Percentiles rank a stretch among this genome's conserved stretches.
Evolutionary conservation across 2,113 vertebrate species (phyloP).

Genomic region (Notiomystis cincta): DNA sequence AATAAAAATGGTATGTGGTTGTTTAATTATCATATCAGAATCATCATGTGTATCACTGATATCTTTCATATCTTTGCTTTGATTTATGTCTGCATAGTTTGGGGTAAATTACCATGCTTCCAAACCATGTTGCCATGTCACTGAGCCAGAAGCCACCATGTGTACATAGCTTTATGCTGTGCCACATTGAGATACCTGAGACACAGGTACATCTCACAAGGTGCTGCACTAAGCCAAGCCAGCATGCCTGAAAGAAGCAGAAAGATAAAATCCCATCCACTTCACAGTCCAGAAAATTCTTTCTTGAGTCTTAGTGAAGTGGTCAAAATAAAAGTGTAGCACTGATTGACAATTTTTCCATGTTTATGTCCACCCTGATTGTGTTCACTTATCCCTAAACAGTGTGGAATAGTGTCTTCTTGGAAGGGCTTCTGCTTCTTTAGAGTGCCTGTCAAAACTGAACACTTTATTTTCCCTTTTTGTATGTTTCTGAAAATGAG

Average conservation of each 20-base stretch:
- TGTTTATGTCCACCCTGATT: not conserved
- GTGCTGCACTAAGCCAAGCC: not conserved
- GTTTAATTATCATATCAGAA: no score
- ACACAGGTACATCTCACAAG: fast-evolving
- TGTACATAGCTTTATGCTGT: not conserved
- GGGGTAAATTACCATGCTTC: not conserved
- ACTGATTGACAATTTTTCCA: fast-evolving
- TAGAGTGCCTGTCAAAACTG: not conserved
- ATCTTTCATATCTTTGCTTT: not conserved
- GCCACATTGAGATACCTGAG: not conserved
- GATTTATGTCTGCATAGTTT: not conserved
- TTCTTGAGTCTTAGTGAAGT: not conserved
- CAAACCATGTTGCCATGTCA: not conserved
- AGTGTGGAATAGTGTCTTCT: not conserved
- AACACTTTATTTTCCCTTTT: not conserved
- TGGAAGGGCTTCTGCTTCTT: not conserved
- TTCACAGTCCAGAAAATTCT: not conserved
- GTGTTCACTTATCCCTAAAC: not conserved
- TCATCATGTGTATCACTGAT: not conserved
- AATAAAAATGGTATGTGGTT: not conserved
- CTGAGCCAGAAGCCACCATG: not conserved
- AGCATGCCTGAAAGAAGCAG: not conserved
- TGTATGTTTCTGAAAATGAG: not conserved
- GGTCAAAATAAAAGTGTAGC: not conserved
- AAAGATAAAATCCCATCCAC: not conserved